Percentiles rank a stretch among this genome's conserved stretches.
Evolutionary conservation across 2,113 vertebrate genomes (phyloP).

Genomic region (Corythornis vintsioides): DNA sequence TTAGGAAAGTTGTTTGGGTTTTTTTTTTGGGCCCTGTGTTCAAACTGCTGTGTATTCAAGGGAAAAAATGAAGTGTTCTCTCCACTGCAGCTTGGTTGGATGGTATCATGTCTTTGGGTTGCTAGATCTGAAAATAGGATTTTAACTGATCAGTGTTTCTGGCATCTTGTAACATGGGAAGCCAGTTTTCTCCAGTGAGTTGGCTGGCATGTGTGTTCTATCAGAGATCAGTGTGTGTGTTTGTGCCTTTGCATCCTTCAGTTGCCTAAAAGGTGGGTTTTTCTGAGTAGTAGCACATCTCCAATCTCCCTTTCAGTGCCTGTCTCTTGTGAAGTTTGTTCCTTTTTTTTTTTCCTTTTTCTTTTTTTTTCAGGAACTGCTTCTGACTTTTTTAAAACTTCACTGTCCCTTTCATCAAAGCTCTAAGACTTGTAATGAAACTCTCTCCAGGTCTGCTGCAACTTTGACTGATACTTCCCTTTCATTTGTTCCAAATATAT

Average conservation of each 20-base stretch:
- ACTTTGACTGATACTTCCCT: neutral
- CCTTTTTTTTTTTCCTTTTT: neutral
- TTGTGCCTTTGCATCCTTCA: neutral
- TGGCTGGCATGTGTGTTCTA: neutral
- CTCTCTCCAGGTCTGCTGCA: neutral
- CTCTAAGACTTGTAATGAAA: neutral
- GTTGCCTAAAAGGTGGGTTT: accelerated
- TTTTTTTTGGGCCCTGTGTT: neutral
- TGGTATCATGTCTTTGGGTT: neutral
- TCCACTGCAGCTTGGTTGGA: neutral
- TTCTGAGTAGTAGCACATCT: neutral
- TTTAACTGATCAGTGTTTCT: neutral
- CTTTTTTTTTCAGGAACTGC: neutral
- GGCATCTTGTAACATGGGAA: neutral
- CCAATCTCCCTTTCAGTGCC: neutral
- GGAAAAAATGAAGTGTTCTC: neutral
- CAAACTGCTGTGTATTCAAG: neutral
- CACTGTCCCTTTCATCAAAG: neutral
- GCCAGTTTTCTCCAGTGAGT: neutral
- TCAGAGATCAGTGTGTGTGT: neutral
- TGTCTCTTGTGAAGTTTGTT: neutral
- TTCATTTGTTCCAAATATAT: neutral
- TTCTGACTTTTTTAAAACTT: constrained; percentile 13
- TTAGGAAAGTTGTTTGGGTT: neutral
- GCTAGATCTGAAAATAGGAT: neutral